A percentile compares a stretch with the other conserved stretches of the same genome.
These are phyloP conservation scores for Eurytoma adleriae DNA, from an alignment of 2,888 invertebrate species.

Conservation along the genomic window DNA sequence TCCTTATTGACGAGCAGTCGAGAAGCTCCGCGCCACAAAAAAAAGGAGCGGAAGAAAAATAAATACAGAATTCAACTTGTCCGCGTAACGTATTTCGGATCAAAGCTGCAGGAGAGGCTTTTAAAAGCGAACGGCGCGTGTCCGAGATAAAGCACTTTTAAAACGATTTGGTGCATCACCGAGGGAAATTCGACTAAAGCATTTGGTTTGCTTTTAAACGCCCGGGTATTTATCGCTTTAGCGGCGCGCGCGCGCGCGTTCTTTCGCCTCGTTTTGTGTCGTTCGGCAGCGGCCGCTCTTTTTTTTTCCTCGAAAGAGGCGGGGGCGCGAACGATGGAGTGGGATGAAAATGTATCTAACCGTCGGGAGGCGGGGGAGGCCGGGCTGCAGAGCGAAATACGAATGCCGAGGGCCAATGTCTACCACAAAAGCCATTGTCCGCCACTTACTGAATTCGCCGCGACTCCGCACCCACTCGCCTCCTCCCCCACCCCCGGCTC, in stretches of 20 bases:
- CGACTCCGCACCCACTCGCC: constrained; percentile 60
- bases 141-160: constrained; percentile 55
- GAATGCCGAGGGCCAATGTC: constrained; percentile 69
- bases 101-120: constrained; percentile 40
- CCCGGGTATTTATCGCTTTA: constrained; percentile 66
- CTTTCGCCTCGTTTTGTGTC: constrained; percentile 59
- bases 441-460: constrained; percentile 74
- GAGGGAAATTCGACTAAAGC: constrained; percentile 58
- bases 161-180: constrained; percentile 55
- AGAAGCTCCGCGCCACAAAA: too few relatives aligned
- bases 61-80: background rate
- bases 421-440: constrained; percentile 72
- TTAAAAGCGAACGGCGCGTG: constrained; percentile 34
- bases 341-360: constrained; percentile 66
- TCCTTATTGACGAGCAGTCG: background rate
- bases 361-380: constrained; percentile 58
- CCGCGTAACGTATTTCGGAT: background rate
- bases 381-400: constrained; percentile 60
- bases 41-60: background rate
- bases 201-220: constrained; percentile 70
- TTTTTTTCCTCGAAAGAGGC: constrained; percentile 51
- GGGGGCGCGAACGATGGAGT: constrained; percentile 50
- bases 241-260: constrained; percentile 54
- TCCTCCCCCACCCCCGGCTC: constrained; percentile 17
- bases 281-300: constrained; percentile 53